A percentile compares a stretch with the other conserved stretches of the same genome.
Conservation (phyloP, 2,888 invertebrate genomes). For the Gymnoscelis rufifasciata region DNA sequence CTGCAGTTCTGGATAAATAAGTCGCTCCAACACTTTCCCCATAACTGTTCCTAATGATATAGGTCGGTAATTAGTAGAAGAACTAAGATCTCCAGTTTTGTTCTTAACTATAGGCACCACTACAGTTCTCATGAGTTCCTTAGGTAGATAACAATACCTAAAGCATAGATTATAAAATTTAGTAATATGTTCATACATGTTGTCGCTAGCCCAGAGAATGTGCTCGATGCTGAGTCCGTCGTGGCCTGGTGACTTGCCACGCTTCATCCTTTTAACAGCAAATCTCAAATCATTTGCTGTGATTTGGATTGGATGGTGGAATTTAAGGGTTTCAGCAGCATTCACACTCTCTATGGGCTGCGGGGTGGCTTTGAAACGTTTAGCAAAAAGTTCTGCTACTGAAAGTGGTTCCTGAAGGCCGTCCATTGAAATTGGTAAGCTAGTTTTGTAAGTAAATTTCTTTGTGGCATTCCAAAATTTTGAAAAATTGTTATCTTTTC, state of each 20-base stretch:
- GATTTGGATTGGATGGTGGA: background rate
- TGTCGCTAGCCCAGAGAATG: slow-evolving; percentile 4
- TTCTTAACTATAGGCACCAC: slow-evolving; percentile 5
- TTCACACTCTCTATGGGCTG: slow-evolving; percentile 3
- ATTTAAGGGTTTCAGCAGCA: background rate
- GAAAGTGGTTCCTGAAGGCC: background rate
- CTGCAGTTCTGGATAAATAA: slow-evolving; percentile 1
- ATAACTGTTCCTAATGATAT: slow-evolving; percentile 10
- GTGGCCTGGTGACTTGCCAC: slow-evolving; percentile 10
- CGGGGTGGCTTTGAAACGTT: background rate
- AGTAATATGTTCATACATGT: background rate
- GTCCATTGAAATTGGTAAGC: slow-evolving; percentile 4
- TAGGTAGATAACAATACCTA: slow-evolving; percentile 3
- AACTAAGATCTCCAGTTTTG: slow-evolving; percentile 3
- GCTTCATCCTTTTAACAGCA: slow-evolving; percentile 5
- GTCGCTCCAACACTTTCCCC: slow-evolving; percentile 9
- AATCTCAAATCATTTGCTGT: background rate
- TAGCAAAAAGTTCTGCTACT: slow-evolving; percentile 3
- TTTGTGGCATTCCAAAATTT: slow-evolving; percentile 9
- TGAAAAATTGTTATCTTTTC: background rate
- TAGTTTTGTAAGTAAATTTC: slow-evolving; percentile 7
- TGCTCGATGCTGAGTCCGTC: slow-evolving; percentile 10
- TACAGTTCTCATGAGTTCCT: slow-evolving; percentile 2
- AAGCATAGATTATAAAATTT: background rate
- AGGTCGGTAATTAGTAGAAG: slow-evolving; percentile 2